Percentiles rank a stretch among this genome's conserved stretches.
phyloP scores from a whole-genome alignment of 2,113 vertebrate genomes.

The Charina bottae region DNA sequence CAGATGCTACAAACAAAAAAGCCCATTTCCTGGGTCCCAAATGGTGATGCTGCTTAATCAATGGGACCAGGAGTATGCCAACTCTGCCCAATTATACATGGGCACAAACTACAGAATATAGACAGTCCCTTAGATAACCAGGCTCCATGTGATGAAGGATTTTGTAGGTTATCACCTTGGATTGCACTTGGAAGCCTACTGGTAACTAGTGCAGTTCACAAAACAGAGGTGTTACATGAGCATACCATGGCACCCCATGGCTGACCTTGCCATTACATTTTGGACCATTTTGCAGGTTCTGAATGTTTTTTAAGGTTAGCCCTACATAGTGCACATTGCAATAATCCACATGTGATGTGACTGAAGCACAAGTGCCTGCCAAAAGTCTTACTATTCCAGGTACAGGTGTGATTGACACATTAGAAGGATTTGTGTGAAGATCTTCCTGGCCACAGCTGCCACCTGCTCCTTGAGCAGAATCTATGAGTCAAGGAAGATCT shows the following conservation, averaged over 20 bases:
- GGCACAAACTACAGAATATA: background rate
- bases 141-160: background rate
- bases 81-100: background rate
- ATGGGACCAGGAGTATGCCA: background rate
- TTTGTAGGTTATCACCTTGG: background rate
- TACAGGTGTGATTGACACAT: background rate
- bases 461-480: background rate
- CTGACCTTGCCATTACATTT: background rate
- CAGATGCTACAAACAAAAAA: background rate
- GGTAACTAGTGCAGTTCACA: background rate
- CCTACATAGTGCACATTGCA: background rate
- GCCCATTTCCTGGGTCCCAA: background rate
- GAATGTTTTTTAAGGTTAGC: background rate
- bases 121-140: background rate
- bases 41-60: background rate
- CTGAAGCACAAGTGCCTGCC: background rate
- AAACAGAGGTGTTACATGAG: background rate
- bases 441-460: background rate
- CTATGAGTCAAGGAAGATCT: background rate
- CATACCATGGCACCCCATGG: background rate
- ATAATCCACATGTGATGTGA: background rate
- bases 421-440: background rate
- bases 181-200: background rate
- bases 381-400: background rate
- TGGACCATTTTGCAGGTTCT: background rate